These are phyloP conservation scores for Andricus curvator DNA, from an alignment of 2,888 invertebrate species.

Conservation along the genomic window DNA sequence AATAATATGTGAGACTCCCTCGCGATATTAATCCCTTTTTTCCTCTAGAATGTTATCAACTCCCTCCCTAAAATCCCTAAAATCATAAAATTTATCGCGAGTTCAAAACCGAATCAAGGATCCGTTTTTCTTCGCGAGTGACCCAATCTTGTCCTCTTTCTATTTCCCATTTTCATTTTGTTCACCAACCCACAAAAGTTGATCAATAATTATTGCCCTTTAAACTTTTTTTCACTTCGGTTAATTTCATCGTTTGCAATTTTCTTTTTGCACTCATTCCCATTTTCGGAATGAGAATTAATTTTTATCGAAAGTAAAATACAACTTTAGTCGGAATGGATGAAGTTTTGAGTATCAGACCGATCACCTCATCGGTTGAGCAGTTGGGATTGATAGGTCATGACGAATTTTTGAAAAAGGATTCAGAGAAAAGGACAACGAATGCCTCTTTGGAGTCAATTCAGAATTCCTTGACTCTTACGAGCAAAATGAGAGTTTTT, in stretches of 20 bases:
- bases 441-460: constrained; percentile 72
- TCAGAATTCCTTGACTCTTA: constrained; percentile 49
- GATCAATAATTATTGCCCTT: background rate
- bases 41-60: background rate
- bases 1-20: background rate
- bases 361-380: background rate
- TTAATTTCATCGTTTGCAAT: background rate
- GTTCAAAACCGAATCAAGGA: background rate
- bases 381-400: background rate
- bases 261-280: background rate
- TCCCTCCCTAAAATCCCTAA: background rate
- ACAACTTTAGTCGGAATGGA: background rate
- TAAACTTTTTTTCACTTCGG: background rate
- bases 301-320: background rate
- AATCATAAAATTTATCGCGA: background rate
- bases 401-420: constrained; percentile 35
- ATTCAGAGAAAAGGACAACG: constrained; percentile 56
- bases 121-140: background rate
- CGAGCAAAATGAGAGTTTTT: constrained; percentile 79
- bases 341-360: background rate
- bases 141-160: background rate
- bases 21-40: background rate
- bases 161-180: background rate
- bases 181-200: background rate
- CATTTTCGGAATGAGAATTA: background rate